Base-by-base conservation (phyloP, 2,888 invertebrate species). In the Metacarcinus magister region DNA sequence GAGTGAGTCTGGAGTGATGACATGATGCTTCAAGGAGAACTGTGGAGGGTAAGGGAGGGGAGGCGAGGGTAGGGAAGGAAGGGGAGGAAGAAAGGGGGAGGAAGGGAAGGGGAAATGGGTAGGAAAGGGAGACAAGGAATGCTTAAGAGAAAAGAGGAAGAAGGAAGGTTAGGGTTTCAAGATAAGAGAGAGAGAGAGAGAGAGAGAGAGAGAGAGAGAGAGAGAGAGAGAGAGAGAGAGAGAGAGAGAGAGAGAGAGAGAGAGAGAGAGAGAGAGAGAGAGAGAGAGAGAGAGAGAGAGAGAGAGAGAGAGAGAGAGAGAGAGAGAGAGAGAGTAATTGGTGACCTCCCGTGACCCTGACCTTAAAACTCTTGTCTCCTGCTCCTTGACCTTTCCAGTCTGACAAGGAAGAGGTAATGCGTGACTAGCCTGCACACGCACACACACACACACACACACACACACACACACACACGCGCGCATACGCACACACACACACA, bases 191-290 rank as follows among this genome's bases (percentile, higher is more conserved):
- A 90, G 90, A 28, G 90, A 90, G 32, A 90, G 90, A 28, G 32
- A 90, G 90, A 28, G 90, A 90, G 90, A 90, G 32, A 90, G 32
- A 90, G 90, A 28, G 32, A 90, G 90, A 28, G 90, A 90, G 90
- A 28, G 90, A 90, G 4, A 90, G 90, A 28, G 28, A 89, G 90
- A 28, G 90, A 54, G 54, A 54, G 13, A 54, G 13, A 54, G 54
- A 13, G 13, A 54, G 54, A 13, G 54, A 54, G 54, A 54, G 5
- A 54, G 13, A 54, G 54, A 13, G 13, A 54, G 54, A 13, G 54
- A 54, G 54, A 13, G 54, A 89, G 28, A 28, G 90, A 89, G 28
- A 23, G 16, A 16, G 43, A 39, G 28, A 28, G 8, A 54, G 13
- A 54, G 54, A 13, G 54, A 54, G 13, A 13, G 54, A 54, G 13